Evolutionary conservation across 2,888 invertebrate species (phyloP).

Genomic region (Rapana venosa): DNA sequence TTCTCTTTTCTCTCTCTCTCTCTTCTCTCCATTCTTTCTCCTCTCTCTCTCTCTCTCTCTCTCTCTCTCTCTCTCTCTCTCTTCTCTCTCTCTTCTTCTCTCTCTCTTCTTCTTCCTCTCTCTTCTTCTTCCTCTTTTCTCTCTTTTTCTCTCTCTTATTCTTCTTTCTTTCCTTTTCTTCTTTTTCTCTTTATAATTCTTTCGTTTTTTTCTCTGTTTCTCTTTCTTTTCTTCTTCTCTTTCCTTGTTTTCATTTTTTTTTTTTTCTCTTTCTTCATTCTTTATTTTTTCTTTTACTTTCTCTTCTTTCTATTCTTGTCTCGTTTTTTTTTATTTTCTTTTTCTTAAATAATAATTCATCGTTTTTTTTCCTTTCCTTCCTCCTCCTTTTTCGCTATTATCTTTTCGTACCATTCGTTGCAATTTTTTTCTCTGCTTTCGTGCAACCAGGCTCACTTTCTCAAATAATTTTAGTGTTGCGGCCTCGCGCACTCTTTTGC

Average conservation of each 20-base stretch:
- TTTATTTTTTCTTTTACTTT: too few relatives aligned
- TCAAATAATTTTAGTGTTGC: too few relatives aligned
- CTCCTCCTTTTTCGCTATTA: too few relatives aligned
- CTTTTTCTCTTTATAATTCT: not conserved
- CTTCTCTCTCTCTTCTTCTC: not conserved
- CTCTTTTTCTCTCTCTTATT: not conserved
- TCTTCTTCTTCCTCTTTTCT: not conserved
- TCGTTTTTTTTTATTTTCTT: too few relatives aligned
- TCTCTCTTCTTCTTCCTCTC: too few relatives aligned
- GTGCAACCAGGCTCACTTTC: too few relatives aligned
- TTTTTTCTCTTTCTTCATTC: not conserved
- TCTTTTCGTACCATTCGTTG: too few relatives aligned
- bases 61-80: not conserved
- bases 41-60: not conserved
- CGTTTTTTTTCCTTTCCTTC: too few relatives aligned
- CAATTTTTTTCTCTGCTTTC: too few relatives aligned
- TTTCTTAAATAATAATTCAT: too few relatives aligned
- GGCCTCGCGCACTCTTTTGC: too few relatives aligned
- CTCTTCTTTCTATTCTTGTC: too few relatives aligned
- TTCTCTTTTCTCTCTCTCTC: not conserved
- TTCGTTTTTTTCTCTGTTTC: not conserved
- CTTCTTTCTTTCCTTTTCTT: not conserved
- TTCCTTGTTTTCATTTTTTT: not conserved
- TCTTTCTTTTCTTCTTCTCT: not conserved
- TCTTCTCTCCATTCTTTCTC: not conserved